phyloP scores from a whole-genome alignment of 2,113 vertebrate genomes.

The Silurus glanis region DNA sequence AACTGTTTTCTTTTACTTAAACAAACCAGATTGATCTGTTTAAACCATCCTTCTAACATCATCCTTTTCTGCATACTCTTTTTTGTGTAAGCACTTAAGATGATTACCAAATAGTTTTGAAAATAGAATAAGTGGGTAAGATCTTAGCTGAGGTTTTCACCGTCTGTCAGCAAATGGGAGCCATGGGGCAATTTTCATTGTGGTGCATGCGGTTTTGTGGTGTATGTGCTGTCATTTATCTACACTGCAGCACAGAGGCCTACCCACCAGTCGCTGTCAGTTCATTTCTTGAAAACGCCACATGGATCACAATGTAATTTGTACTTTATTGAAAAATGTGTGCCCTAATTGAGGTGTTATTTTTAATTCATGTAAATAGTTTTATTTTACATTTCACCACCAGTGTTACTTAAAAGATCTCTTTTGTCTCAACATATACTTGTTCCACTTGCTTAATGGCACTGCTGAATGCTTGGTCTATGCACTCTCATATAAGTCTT shows the following conservation, averaged over 20 bases:
- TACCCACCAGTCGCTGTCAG: conserved; percentile 68
- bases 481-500: conserved; percentile 10
- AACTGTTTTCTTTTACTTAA: conserved; percentile 34
- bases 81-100: conserved; percentile 66
- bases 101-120: conserved; percentile 76
- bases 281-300: conserved; percentile 66
- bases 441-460: conserved; percentile 28
- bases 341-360: conserved; percentile 38
- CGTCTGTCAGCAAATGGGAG: conserved; percentile 73
- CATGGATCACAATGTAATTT: conserved; percentile 65
- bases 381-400: conserved; percentile 27
- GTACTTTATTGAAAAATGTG: conserved; percentile 65
- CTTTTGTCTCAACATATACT: conserved; percentile 17
- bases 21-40: conserved; percentile 42
- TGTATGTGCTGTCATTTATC: conserved; percentile 71
- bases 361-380: conserved; percentile 31
- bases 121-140: conserved; percentile 70
- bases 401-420: background rate
- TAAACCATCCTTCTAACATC: conserved; percentile 44
- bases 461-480: conserved; percentile 36
- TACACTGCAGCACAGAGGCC: conserved; percentile 61
- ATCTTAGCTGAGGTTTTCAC: conserved; percentile 70
- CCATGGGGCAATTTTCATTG: conserved; percentile 73
- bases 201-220: conserved; percentile 73
- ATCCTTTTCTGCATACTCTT: conserved; percentile 45